Percentiles rank a stretch among this genome's conserved stretches.
Conservation (phyloP, 2,888 invertebrate genomes). For the Spisula solida region DNA sequence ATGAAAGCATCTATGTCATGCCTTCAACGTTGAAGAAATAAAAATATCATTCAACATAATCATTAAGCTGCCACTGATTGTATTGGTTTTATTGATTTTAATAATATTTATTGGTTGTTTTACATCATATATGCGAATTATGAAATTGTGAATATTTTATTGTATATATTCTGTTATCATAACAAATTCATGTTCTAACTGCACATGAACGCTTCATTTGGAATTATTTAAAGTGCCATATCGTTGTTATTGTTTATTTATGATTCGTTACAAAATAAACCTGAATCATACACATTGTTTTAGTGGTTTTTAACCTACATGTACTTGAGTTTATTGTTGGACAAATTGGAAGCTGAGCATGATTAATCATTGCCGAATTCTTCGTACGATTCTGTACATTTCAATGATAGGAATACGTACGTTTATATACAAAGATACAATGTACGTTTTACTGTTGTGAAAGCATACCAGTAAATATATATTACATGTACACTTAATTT, state of each 20-base stretch:
- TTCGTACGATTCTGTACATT: too few species aligned
- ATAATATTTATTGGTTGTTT: background rate
- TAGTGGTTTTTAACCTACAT: background rate
- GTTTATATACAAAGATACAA: background rate
- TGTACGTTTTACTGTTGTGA: background rate
- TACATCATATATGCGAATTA: background rate
- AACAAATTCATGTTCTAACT: constrained; percentile 6
- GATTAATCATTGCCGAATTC: background rate
- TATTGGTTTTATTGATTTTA: background rate
- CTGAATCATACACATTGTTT: background rate
- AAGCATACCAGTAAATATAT: background rate
- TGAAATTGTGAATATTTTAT: constrained; percentile 1
- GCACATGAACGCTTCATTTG: background rate
- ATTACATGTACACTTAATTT: too few species aligned
- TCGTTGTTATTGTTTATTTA: constrained; percentile 49
- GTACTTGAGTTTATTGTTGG: too few species aligned
- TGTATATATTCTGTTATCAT: background rate
- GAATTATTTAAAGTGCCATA: constrained; percentile 49
- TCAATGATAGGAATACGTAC: background rate
- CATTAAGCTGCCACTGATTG: background rate
- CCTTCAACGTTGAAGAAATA: constrained; percentile 56
- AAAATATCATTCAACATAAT: background rate
- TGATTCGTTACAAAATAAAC: constrained; percentile 45
- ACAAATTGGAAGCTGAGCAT: too few species aligned
- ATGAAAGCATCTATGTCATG: constrained; percentile 69